Conservation (phyloP, 2,888 invertebrate species). For the Anoplius nigerrimus region DNA sequence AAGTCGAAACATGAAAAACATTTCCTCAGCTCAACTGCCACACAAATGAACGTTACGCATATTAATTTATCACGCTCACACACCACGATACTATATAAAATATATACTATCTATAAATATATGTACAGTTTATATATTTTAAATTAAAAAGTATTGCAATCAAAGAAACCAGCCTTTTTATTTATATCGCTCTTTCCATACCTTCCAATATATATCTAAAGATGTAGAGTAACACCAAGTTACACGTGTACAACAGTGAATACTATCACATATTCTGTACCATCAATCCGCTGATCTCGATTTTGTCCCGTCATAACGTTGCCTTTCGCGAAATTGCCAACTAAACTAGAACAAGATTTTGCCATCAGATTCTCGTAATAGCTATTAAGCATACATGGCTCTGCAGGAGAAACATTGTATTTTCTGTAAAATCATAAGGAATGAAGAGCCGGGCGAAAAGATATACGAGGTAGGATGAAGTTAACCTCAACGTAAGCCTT, state of each 20-base stretch:
- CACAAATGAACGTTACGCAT: constrained; percentile 58
- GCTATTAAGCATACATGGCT: constrained; percentile 27
- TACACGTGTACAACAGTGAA: no score
- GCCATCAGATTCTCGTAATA: no score
- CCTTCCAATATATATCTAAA: no score
- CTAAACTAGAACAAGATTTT: no score
- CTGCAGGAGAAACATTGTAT: constrained; percentile 76
- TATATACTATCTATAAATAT: constrained; percentile 68
- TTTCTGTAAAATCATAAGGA: constrained; percentile 85
- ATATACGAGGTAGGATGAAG: constrained; percentile 77
- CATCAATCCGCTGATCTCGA: no score
- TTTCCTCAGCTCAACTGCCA: constrained; percentile 66
- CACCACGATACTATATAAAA: constrained; percentile 66
- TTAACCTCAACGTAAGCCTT: neutral
- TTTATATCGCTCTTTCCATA: neutral
- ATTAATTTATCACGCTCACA: constrained; percentile 72
- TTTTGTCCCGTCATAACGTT: no score
- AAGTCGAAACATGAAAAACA: constrained; percentile 52
- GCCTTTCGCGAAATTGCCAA: no score
- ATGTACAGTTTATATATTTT: constrained; percentile 76
- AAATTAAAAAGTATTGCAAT: constrained; percentile 74
- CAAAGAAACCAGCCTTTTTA: constrained; percentile 15
- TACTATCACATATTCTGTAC: no score
- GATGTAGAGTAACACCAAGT: no score
- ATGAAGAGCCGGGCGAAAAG: constrained; percentile 79